A percentile compares a stretch with the other conserved stretches of the same genome.
These are phyloP conservation scores for Mycetomoellerius zeteki DNA, from an alignment of 1,140 invertebrate species.

Conservation along the genomic window DNA sequence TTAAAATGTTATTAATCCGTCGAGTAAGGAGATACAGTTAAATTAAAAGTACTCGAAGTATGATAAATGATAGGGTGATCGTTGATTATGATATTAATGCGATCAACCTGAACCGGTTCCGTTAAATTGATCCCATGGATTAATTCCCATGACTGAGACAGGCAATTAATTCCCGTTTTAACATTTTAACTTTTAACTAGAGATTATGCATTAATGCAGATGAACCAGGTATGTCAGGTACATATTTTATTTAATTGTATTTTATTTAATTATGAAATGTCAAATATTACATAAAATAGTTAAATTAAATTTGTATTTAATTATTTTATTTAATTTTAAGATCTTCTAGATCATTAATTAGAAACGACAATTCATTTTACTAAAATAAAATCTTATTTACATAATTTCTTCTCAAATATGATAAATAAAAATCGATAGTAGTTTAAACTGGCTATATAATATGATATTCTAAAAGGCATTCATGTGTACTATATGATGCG, in stretches of 20 bases:
- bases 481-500: background rate
- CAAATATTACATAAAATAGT: no score
- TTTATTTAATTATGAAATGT: background rate
- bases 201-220: background rate
- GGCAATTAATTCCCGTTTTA: slow-evolving; percentile 31
- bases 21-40: slow-evolving; percentile 30
- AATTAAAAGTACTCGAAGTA: slow-evolving; percentile 19
- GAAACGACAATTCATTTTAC: background rate
- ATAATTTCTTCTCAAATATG: background rate
- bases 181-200: slow-evolving; percentile 32
- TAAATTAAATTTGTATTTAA: background rate
- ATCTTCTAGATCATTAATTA: background rate
- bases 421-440: background rate
- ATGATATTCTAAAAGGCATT: background rate
- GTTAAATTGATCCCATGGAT: slow-evolving; percentile 15
- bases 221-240: background rate
- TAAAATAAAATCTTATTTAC: background rate
- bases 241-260: background rate
- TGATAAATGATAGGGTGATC: slow-evolving; percentile 11
- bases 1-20: slow-evolving; percentile 23
- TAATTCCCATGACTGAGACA: slow-evolving; percentile 8
- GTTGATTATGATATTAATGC: slow-evolving; percentile 37
- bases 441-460: background rate
- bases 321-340: background rate
- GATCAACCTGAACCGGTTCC: slow-evolving; percentile 26